Evolutionary conservation across 2,113 vertebrate genomes (phyloP).

Genomic region (Burhinus bistriatus): DNA sequence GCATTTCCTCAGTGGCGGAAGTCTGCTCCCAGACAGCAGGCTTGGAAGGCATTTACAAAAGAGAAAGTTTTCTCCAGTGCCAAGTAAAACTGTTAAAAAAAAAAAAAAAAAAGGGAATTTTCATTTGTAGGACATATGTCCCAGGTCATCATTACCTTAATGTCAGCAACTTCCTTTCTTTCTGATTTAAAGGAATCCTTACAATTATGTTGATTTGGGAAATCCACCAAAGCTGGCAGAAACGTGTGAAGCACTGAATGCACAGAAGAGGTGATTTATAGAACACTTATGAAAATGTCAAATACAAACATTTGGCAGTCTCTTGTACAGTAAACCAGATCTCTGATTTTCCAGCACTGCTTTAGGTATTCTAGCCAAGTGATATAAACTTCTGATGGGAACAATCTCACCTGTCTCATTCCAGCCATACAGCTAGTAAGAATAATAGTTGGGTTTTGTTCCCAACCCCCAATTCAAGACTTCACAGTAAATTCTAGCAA

Average conservation of each 20-base stretch:
- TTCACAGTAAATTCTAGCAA: neutral
- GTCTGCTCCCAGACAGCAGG: neutral
- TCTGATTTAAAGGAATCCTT: neutral
- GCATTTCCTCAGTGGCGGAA: neutral
- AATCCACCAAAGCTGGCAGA: conserved; percentile 22
- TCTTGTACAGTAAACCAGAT: neutral
- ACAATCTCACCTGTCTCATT: neutral
- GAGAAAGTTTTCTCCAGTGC: neutral
- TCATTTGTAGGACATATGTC: neutral
- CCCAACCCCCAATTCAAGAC: neutral
- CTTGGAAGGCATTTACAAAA: neutral
- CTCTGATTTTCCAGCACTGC: conserved; percentile 28
- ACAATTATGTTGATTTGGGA: neutral
- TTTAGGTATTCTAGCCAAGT: neutral
- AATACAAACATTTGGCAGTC: conserved; percentile 52
- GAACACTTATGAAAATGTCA: conserved; percentile 46
- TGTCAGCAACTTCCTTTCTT: neutral
- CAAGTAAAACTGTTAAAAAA: neutral
- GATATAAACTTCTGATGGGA: neutral
- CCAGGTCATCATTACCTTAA: neutral
- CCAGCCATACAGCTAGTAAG: neutral
- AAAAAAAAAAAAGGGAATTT: neutral
- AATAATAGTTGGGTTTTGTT: neutral
- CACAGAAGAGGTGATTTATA: conserved; percentile 44
- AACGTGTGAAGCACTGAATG: neutral